A percentile compares a stretch with the other conserved stretches of the same genome.
Evolutionary conservation across 1,140 invertebrate species (phyloP).

Genomic region (Lordiphosa collinella): DNA sequence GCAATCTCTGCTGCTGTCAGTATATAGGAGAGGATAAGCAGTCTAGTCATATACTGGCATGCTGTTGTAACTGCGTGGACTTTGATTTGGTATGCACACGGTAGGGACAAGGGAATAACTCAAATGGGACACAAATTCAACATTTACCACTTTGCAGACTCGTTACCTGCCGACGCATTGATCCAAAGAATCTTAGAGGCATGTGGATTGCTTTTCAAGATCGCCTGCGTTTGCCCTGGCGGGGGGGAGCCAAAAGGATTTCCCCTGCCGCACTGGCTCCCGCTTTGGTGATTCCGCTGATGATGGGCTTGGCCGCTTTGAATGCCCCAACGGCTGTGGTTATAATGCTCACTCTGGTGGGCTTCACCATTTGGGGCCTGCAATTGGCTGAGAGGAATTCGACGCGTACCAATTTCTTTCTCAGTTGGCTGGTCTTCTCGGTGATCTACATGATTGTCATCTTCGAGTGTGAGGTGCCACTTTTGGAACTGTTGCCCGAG

Average conservation of each 20-base stretch:
- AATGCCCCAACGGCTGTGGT: slow-evolving; percentile 78
- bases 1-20: slow-evolving; percentile 82
- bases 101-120: slow-evolving; percentile 9
- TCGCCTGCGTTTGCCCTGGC: slow-evolving; percentile 82
- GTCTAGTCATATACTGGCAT: slow-evolving; percentile 81
- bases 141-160: slow-evolving; percentile 31
- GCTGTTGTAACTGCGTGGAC: slow-evolving; percentile 82
- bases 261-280: slow-evolving; percentile 78
- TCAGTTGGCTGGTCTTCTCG: slow-evolving; percentile 79
- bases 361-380: slow-evolving; percentile 74
- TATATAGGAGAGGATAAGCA: slow-evolving; percentile 80
- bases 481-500: slow-evolving; percentile 79
- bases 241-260: slow-evolving; percentile 81
- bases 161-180: slow-evolving; percentile 52
- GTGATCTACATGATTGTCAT: slow-evolving; percentile 70
- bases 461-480: slow-evolving; percentile 76
- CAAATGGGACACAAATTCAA: too few species aligned
- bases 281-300: slow-evolving; percentile 74
- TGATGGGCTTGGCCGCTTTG: slow-evolving; percentile 78
- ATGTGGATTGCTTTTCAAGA: slow-evolving; percentile 81
- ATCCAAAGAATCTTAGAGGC: slow-evolving; percentile 39
- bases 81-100: slow-evolving; percentile 80
- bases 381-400: slow-evolving; percentile 50
- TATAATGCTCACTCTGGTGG: slow-evolving; percentile 70
- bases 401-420: slow-evolving; percentile 79